phyloP scores from a whole-genome alignment of 2,113 vertebrate species.

The Chloroceryle aenea region DNA sequence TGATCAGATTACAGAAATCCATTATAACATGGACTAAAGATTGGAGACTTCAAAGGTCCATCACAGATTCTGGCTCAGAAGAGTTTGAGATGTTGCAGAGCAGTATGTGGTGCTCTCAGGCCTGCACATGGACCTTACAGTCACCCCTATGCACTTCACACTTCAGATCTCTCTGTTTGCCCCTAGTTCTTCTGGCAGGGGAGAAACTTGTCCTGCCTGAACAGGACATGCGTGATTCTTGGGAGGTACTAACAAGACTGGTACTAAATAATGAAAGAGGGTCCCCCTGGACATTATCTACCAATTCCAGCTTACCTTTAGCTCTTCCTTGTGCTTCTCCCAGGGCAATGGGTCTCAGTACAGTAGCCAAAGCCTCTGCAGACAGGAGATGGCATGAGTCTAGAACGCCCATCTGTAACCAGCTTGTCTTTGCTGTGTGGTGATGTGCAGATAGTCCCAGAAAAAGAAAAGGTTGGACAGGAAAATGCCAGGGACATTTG shows the following conservation, averaged over 20 bases:
- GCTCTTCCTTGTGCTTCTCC: not conserved
- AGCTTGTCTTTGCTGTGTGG: not conserved
- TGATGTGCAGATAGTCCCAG: not conserved
- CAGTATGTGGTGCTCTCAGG: not conserved
- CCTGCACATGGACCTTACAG: not conserved
- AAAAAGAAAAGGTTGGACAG: not conserved
- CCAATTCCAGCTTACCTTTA: not conserved
- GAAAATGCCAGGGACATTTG: not conserved
- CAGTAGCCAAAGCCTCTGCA: not conserved
- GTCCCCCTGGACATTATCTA: too few relatives aligned
- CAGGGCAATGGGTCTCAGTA: too few relatives aligned
- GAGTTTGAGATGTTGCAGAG: not conserved
- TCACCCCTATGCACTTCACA: not conserved
- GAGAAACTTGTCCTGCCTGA: not conserved
- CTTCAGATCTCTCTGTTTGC: not conserved
- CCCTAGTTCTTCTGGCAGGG: not conserved
- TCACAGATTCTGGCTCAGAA: not conserved
- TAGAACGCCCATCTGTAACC: not conserved
- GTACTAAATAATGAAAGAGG: not conserved
- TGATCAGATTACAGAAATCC: not conserved
- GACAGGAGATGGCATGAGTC: not conserved
- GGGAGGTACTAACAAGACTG: not conserved
- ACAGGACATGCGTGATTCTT: not conserved
- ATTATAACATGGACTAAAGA: not conserved
- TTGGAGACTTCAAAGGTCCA: not conserved